A percentile compares a stretch with the other conserved stretches of the same genome.
Evolutionary conservation across 2,888 invertebrate genomes (phyloP).

Genomic region (Drosophila prolongata): DNA sequence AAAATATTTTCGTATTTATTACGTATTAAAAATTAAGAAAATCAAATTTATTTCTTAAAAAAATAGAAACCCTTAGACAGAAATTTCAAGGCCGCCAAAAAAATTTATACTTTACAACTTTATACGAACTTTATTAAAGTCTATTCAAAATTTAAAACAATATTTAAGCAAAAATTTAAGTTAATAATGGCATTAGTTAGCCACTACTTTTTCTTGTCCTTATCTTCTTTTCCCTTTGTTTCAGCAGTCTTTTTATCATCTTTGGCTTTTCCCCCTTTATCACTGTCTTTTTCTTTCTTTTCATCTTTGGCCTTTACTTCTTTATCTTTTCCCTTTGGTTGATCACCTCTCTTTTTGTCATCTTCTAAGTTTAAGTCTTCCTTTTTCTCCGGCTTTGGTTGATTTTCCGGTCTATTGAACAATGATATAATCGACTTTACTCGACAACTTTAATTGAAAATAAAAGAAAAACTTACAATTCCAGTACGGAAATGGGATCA

Average conservation of each 20-base stretch:
- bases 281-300: not conserved
- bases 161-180: not conserved
- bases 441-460: not conserved
- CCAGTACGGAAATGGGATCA: constrained; percentile 31
- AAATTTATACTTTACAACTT: not conserved
- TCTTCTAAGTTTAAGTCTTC: not conserved
- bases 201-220: constrained; percentile 11
- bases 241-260: constrained; percentile 1
- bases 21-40: too few relatives aligned
- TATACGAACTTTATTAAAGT: constrained; percentile 12
- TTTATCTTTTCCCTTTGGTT: not conserved
- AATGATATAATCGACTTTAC: not conserved
- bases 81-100: too few relatives aligned
- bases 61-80: too few relatives aligned
- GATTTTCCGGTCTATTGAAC: constrained; percentile 6
- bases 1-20: too few relatives aligned
- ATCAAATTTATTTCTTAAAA: too few relatives aligned
- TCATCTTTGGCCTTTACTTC: not conserved
- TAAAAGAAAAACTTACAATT: constrained; percentile 9
- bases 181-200: not conserved
- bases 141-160: not conserved
- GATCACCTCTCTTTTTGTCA: not conserved
- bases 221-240: not conserved
- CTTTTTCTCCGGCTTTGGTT: not conserved
- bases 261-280: not conserved